Conservation (phyloP, 2,888 invertebrate species). For the Lampropteryx suffumata region DNA sequence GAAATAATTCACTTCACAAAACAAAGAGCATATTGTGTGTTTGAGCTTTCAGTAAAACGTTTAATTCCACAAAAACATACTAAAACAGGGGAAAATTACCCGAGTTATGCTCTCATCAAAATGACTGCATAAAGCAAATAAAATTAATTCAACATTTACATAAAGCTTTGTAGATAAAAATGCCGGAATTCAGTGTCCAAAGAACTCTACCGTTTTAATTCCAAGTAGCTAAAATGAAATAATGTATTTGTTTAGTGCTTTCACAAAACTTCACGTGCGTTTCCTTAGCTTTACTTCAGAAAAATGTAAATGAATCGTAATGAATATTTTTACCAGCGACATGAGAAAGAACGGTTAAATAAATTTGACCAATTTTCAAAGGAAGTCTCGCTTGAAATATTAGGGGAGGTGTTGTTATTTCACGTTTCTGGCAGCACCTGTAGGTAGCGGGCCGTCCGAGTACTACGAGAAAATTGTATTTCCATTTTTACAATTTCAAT, state of each 20-base stretch:
- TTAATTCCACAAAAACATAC: conserved; percentile 26
- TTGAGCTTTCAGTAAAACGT: conserved; percentile 21
- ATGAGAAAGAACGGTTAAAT: conserved; percentile 30
- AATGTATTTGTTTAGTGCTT: conserved; percentile 33
- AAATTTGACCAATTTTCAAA: conserved; percentile 37
- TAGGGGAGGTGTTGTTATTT: conserved; percentile 67
- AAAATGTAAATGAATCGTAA: conserved; percentile 27
- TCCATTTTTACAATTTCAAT: conserved; percentile 83
- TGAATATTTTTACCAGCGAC: conserved; percentile 29
- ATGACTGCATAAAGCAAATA: conserved; percentile 45
- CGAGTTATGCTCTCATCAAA: conserved; percentile 35
- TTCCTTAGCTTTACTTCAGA: conserved; percentile 23
- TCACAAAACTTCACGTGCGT: conserved; percentile 36
- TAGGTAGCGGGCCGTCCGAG: conserved; percentile 57
- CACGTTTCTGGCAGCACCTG: conserved; percentile 71
- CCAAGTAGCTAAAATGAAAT: conserved; percentile 27
- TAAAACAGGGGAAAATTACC: conserved; percentile 30
- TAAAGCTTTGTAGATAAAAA: conserved; percentile 49
- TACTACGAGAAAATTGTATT: conserved; percentile 81
- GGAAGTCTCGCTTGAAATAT: conserved; percentile 47
- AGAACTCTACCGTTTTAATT: conserved; percentile 43
- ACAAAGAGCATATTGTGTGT: conserved; percentile 12
- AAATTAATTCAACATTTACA: conserved; percentile 48
- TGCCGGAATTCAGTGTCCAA: conserved; percentile 45
- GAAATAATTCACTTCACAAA: conserved; percentile 3